These are phyloP conservation scores for Heliornis fulica DNA, from an alignment of 2,113 vertebrate genomes.

Conservation along the genomic window DNA sequence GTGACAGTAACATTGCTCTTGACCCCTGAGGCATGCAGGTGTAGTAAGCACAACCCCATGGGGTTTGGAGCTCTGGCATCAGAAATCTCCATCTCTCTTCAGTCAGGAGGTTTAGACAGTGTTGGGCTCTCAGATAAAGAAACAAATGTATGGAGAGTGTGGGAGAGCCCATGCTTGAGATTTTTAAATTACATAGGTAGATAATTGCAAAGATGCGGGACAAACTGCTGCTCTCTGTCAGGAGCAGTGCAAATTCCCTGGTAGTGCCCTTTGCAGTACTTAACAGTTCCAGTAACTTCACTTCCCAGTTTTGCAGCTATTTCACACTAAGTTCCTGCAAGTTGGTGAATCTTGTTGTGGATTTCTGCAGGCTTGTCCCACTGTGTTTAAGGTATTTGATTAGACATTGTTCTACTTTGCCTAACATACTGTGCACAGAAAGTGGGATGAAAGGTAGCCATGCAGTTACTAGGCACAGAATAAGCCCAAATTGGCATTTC, in stretches of 20 bases:
- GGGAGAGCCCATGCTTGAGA: not conserved
- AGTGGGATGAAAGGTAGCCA: not conserved
- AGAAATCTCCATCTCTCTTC: not conserved
- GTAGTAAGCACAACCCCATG: not conserved
- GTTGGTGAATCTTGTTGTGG: not conserved
- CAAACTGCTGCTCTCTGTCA: not conserved
- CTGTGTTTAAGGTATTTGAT: not conserved
- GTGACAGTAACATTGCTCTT: accelerated
- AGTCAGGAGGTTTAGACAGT: not conserved
- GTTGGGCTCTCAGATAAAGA: accelerated
- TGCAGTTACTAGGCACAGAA: not conserved
- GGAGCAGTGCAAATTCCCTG: not conserved
- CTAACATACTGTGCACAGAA: not conserved
- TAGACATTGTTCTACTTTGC: not conserved
- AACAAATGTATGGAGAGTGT: not conserved
- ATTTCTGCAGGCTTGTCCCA: not conserved
- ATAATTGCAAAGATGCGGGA: not conserved
- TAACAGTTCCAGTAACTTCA: not conserved
- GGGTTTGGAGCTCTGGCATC: not conserved
- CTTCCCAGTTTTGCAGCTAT: not conserved
- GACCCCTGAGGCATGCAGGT: not conserved
- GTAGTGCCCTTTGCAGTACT: not conserved
- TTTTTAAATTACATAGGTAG: not conserved
- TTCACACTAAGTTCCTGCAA: not conserved
- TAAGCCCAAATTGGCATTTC: not conserved